A percentile compares a stretch with the other conserved stretches of the same genome.
These are phyloP conservation scores for Indri indri DNA, from an alignment of 2,113 vertebrate genomes.

Conservation along the genomic window DNA sequence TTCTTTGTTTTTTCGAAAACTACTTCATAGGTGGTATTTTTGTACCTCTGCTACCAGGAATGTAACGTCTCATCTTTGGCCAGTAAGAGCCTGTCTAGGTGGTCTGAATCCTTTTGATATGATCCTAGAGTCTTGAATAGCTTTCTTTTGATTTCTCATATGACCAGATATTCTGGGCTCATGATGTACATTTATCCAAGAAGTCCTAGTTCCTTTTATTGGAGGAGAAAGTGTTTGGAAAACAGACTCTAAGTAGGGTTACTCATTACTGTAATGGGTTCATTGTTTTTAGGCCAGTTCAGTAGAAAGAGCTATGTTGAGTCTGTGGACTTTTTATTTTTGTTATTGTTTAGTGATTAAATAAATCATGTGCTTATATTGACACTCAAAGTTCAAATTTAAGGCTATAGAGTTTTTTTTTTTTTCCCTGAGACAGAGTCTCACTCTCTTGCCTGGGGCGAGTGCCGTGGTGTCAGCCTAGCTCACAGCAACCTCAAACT, in stretches of 20 bases:
- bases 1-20: not conserved
- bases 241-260: not conserved
- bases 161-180: not conserved
- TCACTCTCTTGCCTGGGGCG: too few species aligned
- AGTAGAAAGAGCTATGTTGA: not conserved
- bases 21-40: not conserved
- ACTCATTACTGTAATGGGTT: not conserved
- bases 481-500: too few species aligned
- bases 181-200: not conserved
- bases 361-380: not conserved
- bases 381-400: not conserved
- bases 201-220: not conserved
- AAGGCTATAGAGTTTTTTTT: not conserved
- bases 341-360: not conserved
- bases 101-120: not conserved
- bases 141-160: not conserved
- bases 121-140: not conserved
- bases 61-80: not conserved
- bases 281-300: not conserved
- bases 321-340: not conserved
- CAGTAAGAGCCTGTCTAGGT: not conserved
- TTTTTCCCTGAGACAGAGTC: too few species aligned
- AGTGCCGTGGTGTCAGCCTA: too few species aligned
- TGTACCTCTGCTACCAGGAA: not conserved
- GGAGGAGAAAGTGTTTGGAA: not conserved